These are phyloP conservation scores for Bugulina stolonifera DNA, from an alignment of 2,888 invertebrate species.

Conservation along the genomic window DNA sequence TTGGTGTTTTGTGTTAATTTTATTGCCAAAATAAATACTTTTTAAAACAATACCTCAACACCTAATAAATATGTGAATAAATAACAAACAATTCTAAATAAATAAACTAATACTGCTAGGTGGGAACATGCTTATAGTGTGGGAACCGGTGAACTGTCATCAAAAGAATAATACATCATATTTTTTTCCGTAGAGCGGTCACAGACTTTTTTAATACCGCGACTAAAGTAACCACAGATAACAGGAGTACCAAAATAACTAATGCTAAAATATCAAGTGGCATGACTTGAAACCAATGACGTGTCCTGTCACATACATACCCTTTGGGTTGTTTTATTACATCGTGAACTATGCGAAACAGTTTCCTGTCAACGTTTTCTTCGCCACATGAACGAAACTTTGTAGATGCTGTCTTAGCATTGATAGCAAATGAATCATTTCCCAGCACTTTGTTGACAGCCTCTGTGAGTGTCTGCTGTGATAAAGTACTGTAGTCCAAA, in stretches of 20 bases:
- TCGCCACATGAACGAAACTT: background rate
- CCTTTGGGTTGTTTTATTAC: background rate
- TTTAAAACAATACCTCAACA: too few relatives aligned
- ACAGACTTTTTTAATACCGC: too few relatives aligned
- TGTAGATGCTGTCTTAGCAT: background rate
- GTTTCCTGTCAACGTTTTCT: background rate
- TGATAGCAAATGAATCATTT: slow-evolving; percentile 34
- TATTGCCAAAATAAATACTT: too few relatives aligned
- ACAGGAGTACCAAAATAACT: background rate
- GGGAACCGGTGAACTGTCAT: too few relatives aligned
- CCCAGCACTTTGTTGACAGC: slow-evolving; percentile 54
- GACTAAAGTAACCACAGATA: too few relatives aligned
- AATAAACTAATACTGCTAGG: too few relatives aligned
- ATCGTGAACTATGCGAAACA: background rate
- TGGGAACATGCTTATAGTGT: too few relatives aligned
- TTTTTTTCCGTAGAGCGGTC: too few relatives aligned
- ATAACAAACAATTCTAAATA: too few relatives aligned
- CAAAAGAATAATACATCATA: too few relatives aligned
- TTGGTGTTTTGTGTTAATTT: too few relatives aligned
- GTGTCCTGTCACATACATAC: background rate
- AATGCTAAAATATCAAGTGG: background rate
- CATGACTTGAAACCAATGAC: slow-evolving; percentile 1
- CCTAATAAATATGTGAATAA: too few relatives aligned
- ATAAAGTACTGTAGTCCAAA: slow-evolving; percentile 29
- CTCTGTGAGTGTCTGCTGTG: slow-evolving; percentile 33